Percentiles rank a stretch among this genome's conserved stretches.
These are phyloP conservation scores for Xerus rutilus DNA, from an alignment of 2,797 vertebrate genomes.

Conservation along the genomic window DNA sequence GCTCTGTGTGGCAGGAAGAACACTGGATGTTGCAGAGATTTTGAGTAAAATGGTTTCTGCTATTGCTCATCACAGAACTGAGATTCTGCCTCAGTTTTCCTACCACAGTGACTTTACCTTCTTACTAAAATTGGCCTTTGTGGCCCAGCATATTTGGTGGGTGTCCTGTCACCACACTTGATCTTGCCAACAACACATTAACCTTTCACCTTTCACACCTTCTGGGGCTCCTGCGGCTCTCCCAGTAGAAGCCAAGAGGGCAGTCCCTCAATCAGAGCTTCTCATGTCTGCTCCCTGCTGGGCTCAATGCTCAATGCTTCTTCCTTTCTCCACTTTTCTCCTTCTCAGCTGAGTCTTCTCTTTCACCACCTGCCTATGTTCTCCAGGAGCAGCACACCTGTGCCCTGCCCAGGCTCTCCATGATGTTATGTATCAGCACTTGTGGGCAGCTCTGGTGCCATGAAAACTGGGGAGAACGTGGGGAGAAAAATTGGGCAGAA, in stretches of 20 bases:
- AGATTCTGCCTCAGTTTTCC: background rate
- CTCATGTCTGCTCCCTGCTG: background rate
- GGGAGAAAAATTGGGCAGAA: background rate
- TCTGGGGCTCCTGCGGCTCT: background rate
- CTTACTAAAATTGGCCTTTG: background rate
- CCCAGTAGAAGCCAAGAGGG: fast-evolving
- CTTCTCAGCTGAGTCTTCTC: background rate
- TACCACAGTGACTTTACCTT: background rate
- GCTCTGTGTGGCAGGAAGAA: background rate
- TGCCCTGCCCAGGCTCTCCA: fast-evolving
- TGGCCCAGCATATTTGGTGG: background rate
- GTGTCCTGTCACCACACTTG: background rate
- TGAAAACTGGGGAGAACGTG: no score
- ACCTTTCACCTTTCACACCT: background rate
- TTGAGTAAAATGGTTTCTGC: background rate
- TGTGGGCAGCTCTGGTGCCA: background rate
- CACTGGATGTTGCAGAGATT: no score
- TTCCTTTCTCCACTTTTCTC: background rate
- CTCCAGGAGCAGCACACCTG: background rate
- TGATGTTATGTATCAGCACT: background rate
- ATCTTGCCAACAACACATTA: background rate
- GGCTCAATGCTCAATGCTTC: fast-evolving
- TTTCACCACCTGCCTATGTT: background rate
- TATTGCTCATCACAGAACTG: background rate
- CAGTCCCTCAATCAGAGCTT: no score